A percentile compares a stretch with the other conserved stretches of the same genome.
These are phyloP conservation scores for Neosilurus mollespiculum DNA, from an alignment of 2,797 vertebrate genomes.

Conservation along the genomic window DNA sequence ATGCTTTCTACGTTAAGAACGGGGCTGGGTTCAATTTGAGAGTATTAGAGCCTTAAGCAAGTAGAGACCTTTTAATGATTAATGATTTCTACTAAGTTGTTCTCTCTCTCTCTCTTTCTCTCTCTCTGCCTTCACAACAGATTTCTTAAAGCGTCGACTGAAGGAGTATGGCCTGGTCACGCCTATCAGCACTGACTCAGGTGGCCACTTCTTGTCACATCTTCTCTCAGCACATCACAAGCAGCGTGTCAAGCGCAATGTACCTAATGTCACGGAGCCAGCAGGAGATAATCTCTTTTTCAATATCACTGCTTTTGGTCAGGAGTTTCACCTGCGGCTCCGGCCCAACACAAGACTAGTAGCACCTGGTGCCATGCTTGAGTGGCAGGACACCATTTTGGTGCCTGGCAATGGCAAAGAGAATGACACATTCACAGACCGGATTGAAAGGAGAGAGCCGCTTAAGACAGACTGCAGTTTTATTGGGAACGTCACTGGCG, in stretches of 20 bases:
- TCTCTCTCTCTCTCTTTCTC: slow-evolving; percentile 9
- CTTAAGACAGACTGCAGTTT: slow-evolving; percentile 91
- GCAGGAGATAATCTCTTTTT: slow-evolving; percentile 79
- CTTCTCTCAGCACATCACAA: slow-evolving; percentile 85
- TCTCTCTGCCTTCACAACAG: slow-evolving; percentile 63
- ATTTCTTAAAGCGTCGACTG: slow-evolving; percentile 67
- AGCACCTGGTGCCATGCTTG: slow-evolving; percentile 85
- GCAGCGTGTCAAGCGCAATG: slow-evolving; percentile 81
- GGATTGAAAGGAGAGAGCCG: slow-evolving; percentile 80
- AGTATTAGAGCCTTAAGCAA: not conserved
- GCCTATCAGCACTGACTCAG: slow-evolving; percentile 85
- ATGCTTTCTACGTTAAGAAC: not conserved
- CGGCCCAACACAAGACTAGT: slow-evolving; percentile 81
- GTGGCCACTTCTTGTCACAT: slow-evolving; percentile 87
- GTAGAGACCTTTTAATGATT: not conserved
- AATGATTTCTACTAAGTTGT: not conserved
- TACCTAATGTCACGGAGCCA: slow-evolving; percentile 56
- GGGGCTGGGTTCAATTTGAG: not conserved
- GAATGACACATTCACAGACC: slow-evolving; percentile 60
- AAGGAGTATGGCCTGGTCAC: slow-evolving; percentile 87
- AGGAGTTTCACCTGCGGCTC: slow-evolving; percentile 91
- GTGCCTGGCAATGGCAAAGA: slow-evolving; percentile 60
- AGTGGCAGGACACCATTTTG: slow-evolving; percentile 83
- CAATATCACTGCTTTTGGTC: slow-evolving; percentile 90
- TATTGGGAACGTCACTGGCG: slow-evolving; percentile 88